Evolutionary conservation across 2,888 invertebrate genomes (phyloP), one percentile per base, ranked within the genome.

Genomic region (Nomada fabriciana): DNA sequence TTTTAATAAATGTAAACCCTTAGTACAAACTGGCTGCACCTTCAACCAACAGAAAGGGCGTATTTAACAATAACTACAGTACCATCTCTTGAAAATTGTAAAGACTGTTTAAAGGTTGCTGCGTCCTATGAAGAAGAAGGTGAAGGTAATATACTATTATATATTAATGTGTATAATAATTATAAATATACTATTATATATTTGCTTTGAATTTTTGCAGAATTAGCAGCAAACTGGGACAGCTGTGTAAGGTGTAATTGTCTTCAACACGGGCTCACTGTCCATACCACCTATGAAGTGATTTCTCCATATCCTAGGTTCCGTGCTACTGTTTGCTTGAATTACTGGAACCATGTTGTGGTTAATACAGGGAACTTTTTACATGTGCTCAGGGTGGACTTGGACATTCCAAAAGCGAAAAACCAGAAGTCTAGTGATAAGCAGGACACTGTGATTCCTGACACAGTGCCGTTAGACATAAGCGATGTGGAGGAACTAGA

Each of bases 211-310:
- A 29, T 63, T 64, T 72, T 42, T 83, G 15, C 87, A 95, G 95
- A 95, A 88, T 91, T 95, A 70, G 95, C 94, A 55, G 95, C 94
- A n/a, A 94, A 94, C 82, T 95, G 94, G 94, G 94, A 95, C 84
- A 93, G 94, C 81, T 96, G 96, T 89, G 95, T 96, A 89, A 95
- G 96, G 70, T 96, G 96, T 91, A 94, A 97, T 88, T 99, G 99
- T 93, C 94, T 98, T 76, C 96, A 97, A 91, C 98, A 99, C 93
- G 98, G 98, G 91, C 96, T 98, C 88, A 98, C 98, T 64, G 96
- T 98, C 85, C 98, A 99, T 94, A 98, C 98, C 88, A 97, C 97
- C 92, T 98, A 98, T 93, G 97, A 98, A 92, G 96, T 98, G 89
- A 97, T 97, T n/a, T 96, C 97, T 61, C 97, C 98, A 68, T 97